A percentile compares a stretch with the other conserved stretches of the same genome.
These are phyloP conservation scores for Zaprionus ornatus DNA, from an alignment of 1,140 invertebrate genomes.

Conservation along the genomic window DNA sequence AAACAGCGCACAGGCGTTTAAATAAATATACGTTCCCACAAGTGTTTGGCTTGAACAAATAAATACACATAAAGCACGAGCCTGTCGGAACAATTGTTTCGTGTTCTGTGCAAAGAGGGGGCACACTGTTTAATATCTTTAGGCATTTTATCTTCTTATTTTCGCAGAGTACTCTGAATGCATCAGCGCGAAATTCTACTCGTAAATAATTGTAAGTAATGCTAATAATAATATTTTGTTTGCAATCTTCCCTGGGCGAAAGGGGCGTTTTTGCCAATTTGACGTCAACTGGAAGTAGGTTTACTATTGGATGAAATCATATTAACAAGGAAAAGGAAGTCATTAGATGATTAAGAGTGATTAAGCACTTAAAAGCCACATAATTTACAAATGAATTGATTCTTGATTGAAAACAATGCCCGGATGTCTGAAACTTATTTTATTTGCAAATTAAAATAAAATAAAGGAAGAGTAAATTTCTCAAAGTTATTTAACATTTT, in stretches of 20 bases:
- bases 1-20: constrained; percentile 14
- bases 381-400: neutral
- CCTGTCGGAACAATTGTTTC: constrained; percentile 43
- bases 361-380: constrained; percentile 1
- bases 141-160: constrained; percentile 22
- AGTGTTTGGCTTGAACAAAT: constrained; percentile 16
- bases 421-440: neutral
- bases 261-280: neutral
- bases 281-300: constrained; percentile 29
- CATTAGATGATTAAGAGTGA: constrained; percentile 24
- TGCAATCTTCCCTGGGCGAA: neutral
- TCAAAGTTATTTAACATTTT: too few species aligned
- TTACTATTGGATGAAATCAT: constrained; percentile 1
- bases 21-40: constrained; percentile 23
- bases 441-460: neutral
- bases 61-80: constrained; percentile 33
- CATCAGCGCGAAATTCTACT: constrained; percentile 20
- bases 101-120: neutral
- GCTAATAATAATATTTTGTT: constrained; percentile 61
- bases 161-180: constrained; percentile 34
- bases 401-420: neutral
- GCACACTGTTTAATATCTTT: constrained; percentile 64
- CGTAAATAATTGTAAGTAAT: constrained; percentile 66
- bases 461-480: neutral
- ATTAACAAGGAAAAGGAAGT: constrained; percentile 24